These are phyloP conservation scores for Graphium colonna DNA, from an alignment of 2,888 invertebrate genomes.

Conservation along the genomic window DNA sequence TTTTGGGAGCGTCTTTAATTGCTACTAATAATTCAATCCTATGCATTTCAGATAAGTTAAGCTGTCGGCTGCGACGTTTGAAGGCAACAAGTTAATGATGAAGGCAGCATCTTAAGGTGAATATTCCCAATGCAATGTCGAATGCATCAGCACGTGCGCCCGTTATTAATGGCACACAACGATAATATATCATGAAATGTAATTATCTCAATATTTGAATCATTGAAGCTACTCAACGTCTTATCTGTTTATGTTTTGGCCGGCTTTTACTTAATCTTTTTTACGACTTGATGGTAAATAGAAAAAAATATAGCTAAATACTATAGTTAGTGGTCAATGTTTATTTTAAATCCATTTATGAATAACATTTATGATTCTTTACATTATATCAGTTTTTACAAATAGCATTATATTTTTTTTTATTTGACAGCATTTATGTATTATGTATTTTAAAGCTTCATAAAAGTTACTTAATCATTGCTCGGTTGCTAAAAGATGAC, in stretches of 20 bases:
- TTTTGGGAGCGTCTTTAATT: constrained; percentile 67
- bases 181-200: background rate
- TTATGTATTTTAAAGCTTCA: no score
- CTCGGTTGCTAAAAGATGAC: no score
- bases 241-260: background rate
- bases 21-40: constrained; percentile 72
- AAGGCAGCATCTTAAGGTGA: constrained; percentile 50
- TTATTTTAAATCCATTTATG: no score
- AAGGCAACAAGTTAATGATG: constrained; percentile 65
- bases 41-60: constrained; percentile 59
- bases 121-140: constrained; percentile 52
- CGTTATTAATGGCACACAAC: constrained; percentile 41
- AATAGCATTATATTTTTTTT: no score
- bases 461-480: no score
- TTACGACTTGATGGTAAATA: background rate
- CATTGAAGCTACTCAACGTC: background rate
- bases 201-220: background rate
- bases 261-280: background rate
- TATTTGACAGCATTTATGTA: no score
- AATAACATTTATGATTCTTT: no score
- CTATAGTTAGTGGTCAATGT: no score
- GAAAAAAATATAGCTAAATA: no score
- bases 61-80: constrained; percentile 42
- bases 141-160: constrained; percentile 49
- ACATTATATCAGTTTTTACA: no score